Conservation (phyloP, 2,888 invertebrate genomes). For the Drosophila quinaria region DNA sequence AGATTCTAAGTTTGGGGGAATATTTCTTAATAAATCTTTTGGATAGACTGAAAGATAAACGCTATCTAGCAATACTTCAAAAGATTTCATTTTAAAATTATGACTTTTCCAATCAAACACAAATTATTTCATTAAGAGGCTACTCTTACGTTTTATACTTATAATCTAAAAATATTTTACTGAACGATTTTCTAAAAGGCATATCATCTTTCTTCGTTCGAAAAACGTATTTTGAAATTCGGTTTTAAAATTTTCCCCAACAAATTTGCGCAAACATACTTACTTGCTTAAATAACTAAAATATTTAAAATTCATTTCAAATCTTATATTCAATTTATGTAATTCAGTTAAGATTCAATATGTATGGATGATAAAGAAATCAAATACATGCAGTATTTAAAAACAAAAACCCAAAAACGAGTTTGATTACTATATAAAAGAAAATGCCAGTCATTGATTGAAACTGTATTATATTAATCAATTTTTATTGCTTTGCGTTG, state of each 20-base stretch:
- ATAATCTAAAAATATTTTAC: not conserved
- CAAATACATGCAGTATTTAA: constrained; percentile 55
- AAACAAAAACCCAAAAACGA: constrained; percentile 8
- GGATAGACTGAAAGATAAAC: constrained; percentile 21
- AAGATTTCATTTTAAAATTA: constrained; percentile 8
- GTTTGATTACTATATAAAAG: constrained; percentile 5
- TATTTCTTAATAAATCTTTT: constrained; percentile 10
- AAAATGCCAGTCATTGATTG: constrained; percentile 3
- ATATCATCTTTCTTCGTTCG: constrained; percentile 9
- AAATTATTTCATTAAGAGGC: constrained; percentile 11
- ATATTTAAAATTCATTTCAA: constrained; percentile 63
- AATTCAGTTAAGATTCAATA: constrained; percentile 45
- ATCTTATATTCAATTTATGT: constrained; percentile 44
- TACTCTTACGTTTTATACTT: constrained; percentile 1
- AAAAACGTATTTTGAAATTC: constrained; percentile 1
- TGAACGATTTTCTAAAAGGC: constrained; percentile 2
- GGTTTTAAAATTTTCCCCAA: constrained; percentile 24
- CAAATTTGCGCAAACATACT: constrained; percentile 21
- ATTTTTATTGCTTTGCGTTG: constrained; percentile 62
- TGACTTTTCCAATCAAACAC: not conserved
- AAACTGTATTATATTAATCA: constrained; percentile 28
- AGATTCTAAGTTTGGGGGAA: constrained; percentile 13
- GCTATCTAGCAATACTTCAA: constrained; percentile 17
- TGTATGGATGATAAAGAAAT: constrained; percentile 42
- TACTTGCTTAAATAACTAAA: constrained; percentile 39